Evolutionary conservation across 2,113 vertebrate species (phyloP).

Genomic region (Alosa alosa): DNA sequence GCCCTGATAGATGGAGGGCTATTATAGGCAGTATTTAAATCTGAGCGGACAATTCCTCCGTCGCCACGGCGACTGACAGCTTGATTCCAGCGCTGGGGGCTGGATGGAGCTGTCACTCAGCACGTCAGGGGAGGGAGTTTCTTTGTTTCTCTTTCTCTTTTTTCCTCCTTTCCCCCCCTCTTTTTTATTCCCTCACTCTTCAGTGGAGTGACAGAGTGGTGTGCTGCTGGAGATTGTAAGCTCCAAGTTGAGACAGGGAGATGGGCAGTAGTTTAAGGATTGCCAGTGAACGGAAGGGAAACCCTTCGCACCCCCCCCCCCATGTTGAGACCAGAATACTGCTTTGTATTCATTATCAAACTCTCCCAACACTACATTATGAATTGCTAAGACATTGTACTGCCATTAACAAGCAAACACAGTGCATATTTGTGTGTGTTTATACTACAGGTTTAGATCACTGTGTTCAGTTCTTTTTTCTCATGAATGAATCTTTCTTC

Average conservation of each 20-base stretch:
- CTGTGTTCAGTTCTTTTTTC: neutral
- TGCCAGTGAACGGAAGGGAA: neutral
- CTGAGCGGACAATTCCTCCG: constrained; percentile 51
- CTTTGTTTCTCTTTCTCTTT: constrained; percentile 35
- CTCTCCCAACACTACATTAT: neutral
- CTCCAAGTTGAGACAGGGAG: neutral
- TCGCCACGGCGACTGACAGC: constrained; percentile 52
- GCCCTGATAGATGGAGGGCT: constrained; percentile 59
- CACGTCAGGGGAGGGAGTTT: constrained; percentile 38
- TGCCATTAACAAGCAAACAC: neutral
- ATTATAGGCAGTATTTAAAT: constrained; percentile 63
- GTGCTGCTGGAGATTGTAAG: neutral
- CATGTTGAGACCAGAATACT: neutral
- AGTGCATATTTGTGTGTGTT: neutral
- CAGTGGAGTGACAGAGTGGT: constrained; percentile 27
- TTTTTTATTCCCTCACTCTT: constrained; percentile 33
- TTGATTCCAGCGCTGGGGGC: constrained; percentile 46
- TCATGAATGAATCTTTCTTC: neutral
- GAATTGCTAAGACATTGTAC: neutral
- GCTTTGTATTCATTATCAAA: neutral
- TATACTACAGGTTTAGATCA: neutral
- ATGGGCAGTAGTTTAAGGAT: neutral
- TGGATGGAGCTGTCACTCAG: constrained; percentile 54
- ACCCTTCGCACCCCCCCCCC: neutral
- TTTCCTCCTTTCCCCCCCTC: neutral